Base-by-base conservation (phyloP, 2,113 vertebrate genomes). In the Actenoides lindsayi region DNA sequence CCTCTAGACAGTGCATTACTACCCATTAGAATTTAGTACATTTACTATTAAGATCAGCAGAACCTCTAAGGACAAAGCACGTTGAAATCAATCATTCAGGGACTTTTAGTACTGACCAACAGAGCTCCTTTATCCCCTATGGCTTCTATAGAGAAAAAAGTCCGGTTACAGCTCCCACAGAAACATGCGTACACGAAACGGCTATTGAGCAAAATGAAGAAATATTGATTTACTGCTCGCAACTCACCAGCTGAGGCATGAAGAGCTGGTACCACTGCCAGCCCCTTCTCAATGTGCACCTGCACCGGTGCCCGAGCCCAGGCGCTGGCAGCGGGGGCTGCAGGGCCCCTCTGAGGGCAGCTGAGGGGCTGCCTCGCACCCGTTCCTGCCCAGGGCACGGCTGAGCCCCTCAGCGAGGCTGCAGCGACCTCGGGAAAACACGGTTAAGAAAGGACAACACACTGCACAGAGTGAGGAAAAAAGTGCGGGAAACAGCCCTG, bases 131-230 rank as follows among this genome's bases (percentile, higher is more conserved):
- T 31, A n/a, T 21, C 28, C 35, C 28, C 35, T 28, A 4, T 2
- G 11, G 13, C 16, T 65, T 62, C 56, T 16, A 4, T 2, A 31
- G 27, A 35, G 27, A 50, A 39, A 75, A 78, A 5, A 9, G 20
- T 10, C 63, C 27, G 6, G 59, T 48, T 53, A 44, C n/a, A 41
- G 64, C 78, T 74, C 54, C 41, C 37, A 21, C 27, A 83, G 62
- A 46, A 5, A 42, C 39, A 31, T 2, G n/a, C 0, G 2, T 10
- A 53, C 17, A 1, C 1, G 8, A 56, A 75, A 19, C 0, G 2
- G 23, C 24, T 31, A n/a, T 5, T 4, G 54, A 48, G 69, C 19
- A 68, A 63, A 48, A 76, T 3, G 39, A 37, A 44, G 56, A 28
- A 17, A 11, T 35, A 39, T 4, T 19, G 65, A 46, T 37, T 44